Evolutionary conservation across 2,797 vertebrate genomes (phyloP), one percentile per base, ranked within the genome.

Genomic region (Fringilla coelebs): DNA sequence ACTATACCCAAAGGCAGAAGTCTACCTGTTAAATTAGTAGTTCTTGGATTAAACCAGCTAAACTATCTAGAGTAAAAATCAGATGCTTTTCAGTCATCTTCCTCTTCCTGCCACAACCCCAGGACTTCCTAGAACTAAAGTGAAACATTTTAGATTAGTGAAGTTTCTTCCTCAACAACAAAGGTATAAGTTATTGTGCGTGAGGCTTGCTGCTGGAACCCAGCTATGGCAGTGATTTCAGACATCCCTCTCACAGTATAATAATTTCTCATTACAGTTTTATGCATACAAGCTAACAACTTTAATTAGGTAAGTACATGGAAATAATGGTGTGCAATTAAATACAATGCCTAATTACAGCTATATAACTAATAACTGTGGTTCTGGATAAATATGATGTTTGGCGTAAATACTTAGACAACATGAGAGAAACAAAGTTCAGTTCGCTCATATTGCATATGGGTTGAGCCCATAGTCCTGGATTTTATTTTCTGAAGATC

Each of bases 311-410:
- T 95, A 94, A 74, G 65, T 70, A 51, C 58, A 63, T 55, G 58
- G 66, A 94, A 97, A 92, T 92, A 92, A 93, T 88, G 58, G 40
- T 61, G 32, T 71, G 38, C 31, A 95, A 91, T 94, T 95, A 91
- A 96, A 92, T 74, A 67, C 77, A 94, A 88, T 85, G 77, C 67
- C 66, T 95, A 94, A 88, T 96, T 94, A 89, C 60, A 92, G 55
- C 60, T 92, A 45, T 91, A 68, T 85, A 93, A 89, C 78, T 91
- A 67, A 95, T 96, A 95, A 67, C 60, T 91, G 28, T 76, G 94
- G 49, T 94, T 85, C 57, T 89, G 83, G 92, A 94, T 94, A 94
- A 84, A 92, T 94, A 58, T 38, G 40, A 81, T 76, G 26, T 89
- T 97, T 95, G 90, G 65, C 19, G 74, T 78, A 82, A 63, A 94